Conservation (phyloP, 2,113 vertebrate species). For the Anolis carolinensis region DNA sequence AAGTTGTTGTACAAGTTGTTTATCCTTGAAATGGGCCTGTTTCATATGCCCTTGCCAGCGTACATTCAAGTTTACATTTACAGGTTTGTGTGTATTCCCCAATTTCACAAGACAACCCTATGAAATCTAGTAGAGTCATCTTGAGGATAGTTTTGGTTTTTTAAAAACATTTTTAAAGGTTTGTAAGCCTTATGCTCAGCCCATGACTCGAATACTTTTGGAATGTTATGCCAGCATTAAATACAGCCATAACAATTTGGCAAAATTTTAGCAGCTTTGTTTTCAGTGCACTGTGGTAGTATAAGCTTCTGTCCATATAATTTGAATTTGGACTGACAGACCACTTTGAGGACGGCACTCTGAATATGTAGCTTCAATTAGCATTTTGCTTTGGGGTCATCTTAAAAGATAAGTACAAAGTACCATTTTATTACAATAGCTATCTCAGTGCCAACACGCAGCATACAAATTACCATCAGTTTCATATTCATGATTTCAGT, state of each 20-base stretch:
- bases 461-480: background rate
- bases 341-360: background rate
- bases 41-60: background rate
- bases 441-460: background rate
- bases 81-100: too few relatives aligned
- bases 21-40: background rate
- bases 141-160: too few relatives aligned
- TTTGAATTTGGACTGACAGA: background rate
- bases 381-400: background rate
- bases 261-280: background rate
- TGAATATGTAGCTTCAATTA: background rate
- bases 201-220: too few relatives aligned
- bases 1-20: background rate
- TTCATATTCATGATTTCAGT: background rate
- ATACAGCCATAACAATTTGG: background rate
- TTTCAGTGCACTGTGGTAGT: background rate
- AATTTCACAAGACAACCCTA: too few relatives aligned
- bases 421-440: background rate
- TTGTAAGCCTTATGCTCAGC: too few relatives aligned
- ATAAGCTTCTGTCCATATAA: background rate
- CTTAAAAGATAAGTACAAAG: background rate
- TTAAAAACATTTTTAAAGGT: too few relatives aligned
- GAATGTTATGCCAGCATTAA: background rate
- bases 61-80: rapidly evolving
- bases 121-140: too few relatives aligned